Base-by-base conservation (phyloP, 2,113 vertebrate genomes). In the Elephantulus edwardii region DNA sequence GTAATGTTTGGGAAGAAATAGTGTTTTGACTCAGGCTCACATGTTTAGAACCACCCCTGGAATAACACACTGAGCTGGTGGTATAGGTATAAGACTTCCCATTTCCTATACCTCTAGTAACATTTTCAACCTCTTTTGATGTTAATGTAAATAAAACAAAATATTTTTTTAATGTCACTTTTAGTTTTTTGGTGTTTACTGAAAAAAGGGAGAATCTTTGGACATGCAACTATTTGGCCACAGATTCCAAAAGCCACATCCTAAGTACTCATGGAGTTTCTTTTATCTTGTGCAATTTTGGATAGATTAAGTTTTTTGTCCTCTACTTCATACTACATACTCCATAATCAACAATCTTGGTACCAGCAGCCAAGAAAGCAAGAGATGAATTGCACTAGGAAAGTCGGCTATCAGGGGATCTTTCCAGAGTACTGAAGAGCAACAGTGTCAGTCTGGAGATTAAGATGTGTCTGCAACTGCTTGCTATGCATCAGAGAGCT, bases 1-100 rank as follows among this genome's bases (percentile, higher is more conserved):
- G 72, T 46, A n/a, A 46, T 26, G 1, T 84, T 46, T 38, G 38
- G 33, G 74, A 40, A 38, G 54, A 35, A 40, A 33, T 10, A 33
- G 13, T 22, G 38, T 35, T 40, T 62, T 52, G 42, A 33, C 7
- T 24, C 3, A 0, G 33, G 30, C 12, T 5, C 52, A 33, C 0
- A 2, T 2, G 33, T 44, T 80, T 64, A 42, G 44, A 84, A 33
- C 14, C 11, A 83, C 26, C 35, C 76, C 1, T 1, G 44, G 78
- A 26, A 13, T 50, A 6, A 22, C 3, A 2, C 0, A 3, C 11
- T 0, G 2, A 12, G 11, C 52, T n/a, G 30, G 33, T 40, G 24
- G 2, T 14, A 8, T 14, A 72, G 56, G 26, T 74, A 44, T 33
- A 30, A 89, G 54, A 60, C 38, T 26, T 48, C 42, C 42, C 24